Evolutionary conservation across 2,888 invertebrate genomes (phyloP), one percentile per base, ranked within the genome.

Genomic region (Ernsta delagoae): DNA sequence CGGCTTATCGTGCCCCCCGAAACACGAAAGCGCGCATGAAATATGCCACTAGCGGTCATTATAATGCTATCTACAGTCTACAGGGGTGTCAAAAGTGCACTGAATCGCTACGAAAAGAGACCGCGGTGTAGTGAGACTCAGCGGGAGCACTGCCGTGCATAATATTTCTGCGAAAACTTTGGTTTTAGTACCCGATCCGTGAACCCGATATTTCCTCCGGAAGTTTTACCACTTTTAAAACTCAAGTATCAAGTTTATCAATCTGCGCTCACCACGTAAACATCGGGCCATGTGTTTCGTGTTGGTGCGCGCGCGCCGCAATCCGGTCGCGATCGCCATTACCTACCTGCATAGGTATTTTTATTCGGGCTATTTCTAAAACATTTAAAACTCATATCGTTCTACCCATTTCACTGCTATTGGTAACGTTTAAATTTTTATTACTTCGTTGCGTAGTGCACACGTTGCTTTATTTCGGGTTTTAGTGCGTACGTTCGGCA

Each of bases 331-430:
- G 82, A 87, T 88, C 89, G 84, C 84, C 87, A 87, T 87, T 86
- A 86, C 85, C 85, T 88, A 86, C 85, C 85, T 88, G 87, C 84
- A 76, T 77, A 77, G 82, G 84, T 89, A 86, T 89, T 88, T 89
- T 88, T 89, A 87, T 84, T 81, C 82, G 75, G 78, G 79, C 84
- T 82, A 85, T 85, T 84, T 84, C 77, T 80, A 79, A 80, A 78
- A 75, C 79, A 73, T 79, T 79, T 79, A 81, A 78, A 78, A 77
- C 75, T 73, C 68, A 73, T 75, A 73, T 74, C 71, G 75, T 71
- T 73, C 78, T 76, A 76, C 75, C 73, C 72, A 68, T 70, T 74
- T 72, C 70, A 73, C 73, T 72, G 70, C 70, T 73, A 73, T 79
- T 72, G 77, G 72, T 75, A 72, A 77, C 71, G 74, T 73, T 78